phyloP scores from a whole-genome alignment of 2,113 vertebrate genomes.

The Xiphorhynchus elegans region DNA sequence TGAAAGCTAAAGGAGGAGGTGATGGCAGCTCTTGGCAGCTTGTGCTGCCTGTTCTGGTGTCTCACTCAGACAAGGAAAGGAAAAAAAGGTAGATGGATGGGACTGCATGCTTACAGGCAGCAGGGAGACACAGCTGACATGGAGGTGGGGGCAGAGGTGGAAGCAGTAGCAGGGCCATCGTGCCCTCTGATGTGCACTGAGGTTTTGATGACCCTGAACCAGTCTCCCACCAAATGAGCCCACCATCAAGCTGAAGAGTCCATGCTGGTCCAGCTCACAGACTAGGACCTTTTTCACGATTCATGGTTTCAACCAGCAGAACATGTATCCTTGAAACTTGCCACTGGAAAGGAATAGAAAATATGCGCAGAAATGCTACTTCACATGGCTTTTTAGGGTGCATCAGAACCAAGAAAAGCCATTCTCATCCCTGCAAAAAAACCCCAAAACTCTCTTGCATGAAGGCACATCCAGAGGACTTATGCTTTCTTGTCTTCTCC shows the following conservation, averaged over 20 bases:
- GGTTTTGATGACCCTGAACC: background rate
- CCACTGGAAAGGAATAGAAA: background rate
- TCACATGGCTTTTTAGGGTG: background rate
- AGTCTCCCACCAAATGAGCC: background rate
- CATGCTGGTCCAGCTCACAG: rapidly evolving
- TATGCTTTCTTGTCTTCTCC: background rate
- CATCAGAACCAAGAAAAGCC: background rate
- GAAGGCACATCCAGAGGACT: background rate
- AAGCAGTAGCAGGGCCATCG: background rate
- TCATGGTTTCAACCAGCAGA: background rate
- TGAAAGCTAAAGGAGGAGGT: background rate
- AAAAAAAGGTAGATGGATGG: background rate
- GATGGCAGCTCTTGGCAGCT: background rate
- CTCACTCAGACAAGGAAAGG: background rate
- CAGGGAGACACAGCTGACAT: background rate
- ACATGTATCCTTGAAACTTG: background rate
- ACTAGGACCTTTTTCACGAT: background rate
- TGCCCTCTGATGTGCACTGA: background rate
- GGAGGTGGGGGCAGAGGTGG: background rate
- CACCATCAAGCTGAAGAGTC: rapidly evolving
- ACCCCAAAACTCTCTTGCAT: background rate
- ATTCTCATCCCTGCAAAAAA: background rate
- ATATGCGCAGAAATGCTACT: background rate
- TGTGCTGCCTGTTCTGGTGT: background rate
- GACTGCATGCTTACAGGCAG: background rate